phyloP scores from a whole-genome alignment of 2,888 invertebrate species.

The Thera britannica region DNA sequence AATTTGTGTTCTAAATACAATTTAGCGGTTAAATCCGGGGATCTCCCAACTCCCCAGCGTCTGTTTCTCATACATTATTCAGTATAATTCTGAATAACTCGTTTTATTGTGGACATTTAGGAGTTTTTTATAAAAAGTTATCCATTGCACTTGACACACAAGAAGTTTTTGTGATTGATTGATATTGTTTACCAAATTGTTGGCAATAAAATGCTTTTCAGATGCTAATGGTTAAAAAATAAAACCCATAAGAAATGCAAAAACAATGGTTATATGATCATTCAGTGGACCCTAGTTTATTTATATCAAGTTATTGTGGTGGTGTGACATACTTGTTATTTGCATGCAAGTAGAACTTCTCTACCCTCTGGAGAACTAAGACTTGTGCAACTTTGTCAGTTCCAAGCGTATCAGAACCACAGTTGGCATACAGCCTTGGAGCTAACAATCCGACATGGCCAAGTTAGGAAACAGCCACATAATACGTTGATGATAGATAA shows the following conservation, averaged over 20 bases:
- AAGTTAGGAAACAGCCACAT: not conserved
- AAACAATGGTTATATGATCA: no score
- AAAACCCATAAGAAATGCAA: no score
- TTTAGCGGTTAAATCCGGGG: constrained; percentile 58
- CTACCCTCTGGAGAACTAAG: not conserved
- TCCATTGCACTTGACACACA: no score
- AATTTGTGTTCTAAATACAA: constrained; percentile 60
- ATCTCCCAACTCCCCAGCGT: constrained; percentile 41
- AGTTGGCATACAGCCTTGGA: constrained; percentile 8
- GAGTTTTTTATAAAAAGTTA: no score
- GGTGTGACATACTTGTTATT: no score
- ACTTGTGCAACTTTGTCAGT: constrained; percentile 3
- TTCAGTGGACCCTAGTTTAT: no score
- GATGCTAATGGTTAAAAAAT: no score
- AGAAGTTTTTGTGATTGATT: no score
- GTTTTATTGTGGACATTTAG: constrained; percentile 18
- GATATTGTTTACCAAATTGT: no score
- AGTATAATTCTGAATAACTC: constrained; percentile 59
- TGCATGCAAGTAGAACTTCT: not conserved
- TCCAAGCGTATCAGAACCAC: constrained; percentile 10
- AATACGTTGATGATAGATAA: not conserved
- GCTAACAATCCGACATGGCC: constrained; percentile 2
- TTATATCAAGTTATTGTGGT: no score
- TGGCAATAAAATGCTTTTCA: no score
- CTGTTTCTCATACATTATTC: constrained; percentile 68